Percentiles rank a stretch among this genome's conserved stretches.
These are phyloP conservation scores for Rhynchonycteris naso DNA, from an alignment of 2,797 vertebrate species.

Conservation along the genomic window DNA sequence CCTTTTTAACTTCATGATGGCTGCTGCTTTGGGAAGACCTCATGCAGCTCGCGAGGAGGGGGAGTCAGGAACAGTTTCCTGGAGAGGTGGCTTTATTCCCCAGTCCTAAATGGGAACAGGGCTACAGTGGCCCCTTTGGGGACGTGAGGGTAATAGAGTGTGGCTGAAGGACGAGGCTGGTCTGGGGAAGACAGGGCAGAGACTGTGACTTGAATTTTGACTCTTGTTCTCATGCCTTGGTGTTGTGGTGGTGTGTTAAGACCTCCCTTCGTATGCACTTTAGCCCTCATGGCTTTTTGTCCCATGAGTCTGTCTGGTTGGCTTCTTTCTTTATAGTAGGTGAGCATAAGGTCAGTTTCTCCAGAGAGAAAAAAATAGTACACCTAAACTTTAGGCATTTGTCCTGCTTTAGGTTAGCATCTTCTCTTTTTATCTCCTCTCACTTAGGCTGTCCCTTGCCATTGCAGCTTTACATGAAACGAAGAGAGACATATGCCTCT, in stretches of 20 bases:
- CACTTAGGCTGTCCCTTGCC: neutral
- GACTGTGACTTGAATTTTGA: neutral
- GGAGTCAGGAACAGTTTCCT: neutral
- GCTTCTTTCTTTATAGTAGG: neutral
- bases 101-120: neutral
- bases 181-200: accelerated
- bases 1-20: neutral
- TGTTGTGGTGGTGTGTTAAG: accelerated
- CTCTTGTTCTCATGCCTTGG: neutral
- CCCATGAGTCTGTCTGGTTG: neutral
- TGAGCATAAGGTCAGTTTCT: neutral
- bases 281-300: neutral
- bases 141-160: neutral
- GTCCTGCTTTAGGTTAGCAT: neutral
- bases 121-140: neutral
- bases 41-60: neutral
- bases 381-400: neutral
- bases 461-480: neutral
- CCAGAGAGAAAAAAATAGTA: neutral
- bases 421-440: neutral
- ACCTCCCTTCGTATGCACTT: neutral
- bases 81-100: neutral
- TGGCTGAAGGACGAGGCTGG: neutral
- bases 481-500: neutral
- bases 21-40: neutral